A percentile compares a stretch with the other conserved stretches of the same genome.
Conservation (phyloP, 2,797 vertebrate genomes). For the Pipistrellus nathusii region DNA sequence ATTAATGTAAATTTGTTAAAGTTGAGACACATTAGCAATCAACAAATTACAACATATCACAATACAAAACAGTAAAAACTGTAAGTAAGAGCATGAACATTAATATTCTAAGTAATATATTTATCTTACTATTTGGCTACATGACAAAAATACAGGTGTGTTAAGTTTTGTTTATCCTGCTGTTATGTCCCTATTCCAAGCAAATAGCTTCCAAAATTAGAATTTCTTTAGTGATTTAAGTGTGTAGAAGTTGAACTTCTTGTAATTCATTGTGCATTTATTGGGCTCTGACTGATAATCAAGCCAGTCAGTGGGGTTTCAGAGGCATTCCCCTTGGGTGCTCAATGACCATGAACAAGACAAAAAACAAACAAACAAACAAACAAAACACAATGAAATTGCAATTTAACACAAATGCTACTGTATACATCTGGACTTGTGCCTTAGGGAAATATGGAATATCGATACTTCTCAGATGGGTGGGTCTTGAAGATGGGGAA, state of each 20-base stretch:
- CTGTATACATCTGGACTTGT: neutral
- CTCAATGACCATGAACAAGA: neutral
- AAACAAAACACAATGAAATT: neutral
- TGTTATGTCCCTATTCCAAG: constrained; percentile 46
- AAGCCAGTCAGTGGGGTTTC: neutral
- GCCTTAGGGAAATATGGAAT: neutral
- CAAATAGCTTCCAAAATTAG: constrained; percentile 19
- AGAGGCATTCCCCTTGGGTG: neutral
- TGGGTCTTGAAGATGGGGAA: neutral
- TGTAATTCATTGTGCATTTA: neutral
- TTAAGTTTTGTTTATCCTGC: constrained; percentile 12
- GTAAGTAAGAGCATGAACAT: neutral
- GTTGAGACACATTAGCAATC: neutral
- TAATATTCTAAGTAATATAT: neutral
- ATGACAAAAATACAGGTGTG: constrained; percentile 2
- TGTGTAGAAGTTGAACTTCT: neutral
- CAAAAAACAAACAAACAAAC: neutral
- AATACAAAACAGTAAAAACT: neutral
- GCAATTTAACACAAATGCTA: neutral
- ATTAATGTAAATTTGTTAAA: neutral
- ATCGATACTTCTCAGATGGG: neutral
- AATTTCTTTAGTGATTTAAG: constrained; percentile 1
- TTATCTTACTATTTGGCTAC: neutral
- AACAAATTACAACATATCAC: neutral
- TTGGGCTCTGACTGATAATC: neutral